Percentiles rank a stretch among this genome's conserved stretches.
phyloP scores from a whole-genome alignment of 1,140 invertebrate species.

The Triops cancriformis region DNA sequence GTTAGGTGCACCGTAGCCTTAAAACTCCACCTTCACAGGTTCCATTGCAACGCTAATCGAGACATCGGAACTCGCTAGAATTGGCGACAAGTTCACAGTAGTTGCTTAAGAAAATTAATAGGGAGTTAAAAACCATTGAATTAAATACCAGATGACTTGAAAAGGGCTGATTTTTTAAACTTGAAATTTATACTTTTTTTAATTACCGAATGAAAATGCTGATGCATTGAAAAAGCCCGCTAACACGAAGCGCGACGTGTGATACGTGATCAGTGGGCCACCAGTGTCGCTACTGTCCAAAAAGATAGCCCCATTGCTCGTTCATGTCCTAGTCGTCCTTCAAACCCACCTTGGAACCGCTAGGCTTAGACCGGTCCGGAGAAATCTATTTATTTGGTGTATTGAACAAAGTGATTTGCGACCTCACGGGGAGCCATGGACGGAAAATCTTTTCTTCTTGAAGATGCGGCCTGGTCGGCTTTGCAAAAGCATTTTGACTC shows the following conservation, averaged over 20 bases:
- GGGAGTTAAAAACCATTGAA: too few species aligned
- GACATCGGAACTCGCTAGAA: too few species aligned
- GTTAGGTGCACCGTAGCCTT: too few species aligned
- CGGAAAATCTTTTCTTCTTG: slow-evolving; percentile 41
- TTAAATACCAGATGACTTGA: not conserved
- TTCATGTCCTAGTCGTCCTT: slow-evolving; percentile 14
- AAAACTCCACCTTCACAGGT: too few species aligned
- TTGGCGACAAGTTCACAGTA: too few species aligned
- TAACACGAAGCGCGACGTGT: not conserved
- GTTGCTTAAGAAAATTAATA: too few species aligned
- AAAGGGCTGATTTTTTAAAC: too few species aligned
- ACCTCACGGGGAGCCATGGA: slow-evolving; percentile 30
- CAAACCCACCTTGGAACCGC: not conserved
- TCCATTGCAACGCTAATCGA: too few species aligned
- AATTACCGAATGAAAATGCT: not conserved
- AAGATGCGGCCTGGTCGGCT: slow-evolving; percentile 59
- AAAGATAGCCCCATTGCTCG: not conserved
- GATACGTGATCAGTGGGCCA: slow-evolving; percentile 14
- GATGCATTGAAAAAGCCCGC: not conserved
- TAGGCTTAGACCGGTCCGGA: not conserved
- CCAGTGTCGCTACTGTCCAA: not conserved
- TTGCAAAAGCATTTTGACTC: slow-evolving; percentile 60
- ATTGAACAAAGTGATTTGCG: not conserved
- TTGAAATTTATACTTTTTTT: not conserved
- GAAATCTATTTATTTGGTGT: not conserved